These are phyloP conservation scores for Cephus spinipes DNA, from an alignment of 2,888 invertebrate species.

Conservation along the genomic window DNA sequence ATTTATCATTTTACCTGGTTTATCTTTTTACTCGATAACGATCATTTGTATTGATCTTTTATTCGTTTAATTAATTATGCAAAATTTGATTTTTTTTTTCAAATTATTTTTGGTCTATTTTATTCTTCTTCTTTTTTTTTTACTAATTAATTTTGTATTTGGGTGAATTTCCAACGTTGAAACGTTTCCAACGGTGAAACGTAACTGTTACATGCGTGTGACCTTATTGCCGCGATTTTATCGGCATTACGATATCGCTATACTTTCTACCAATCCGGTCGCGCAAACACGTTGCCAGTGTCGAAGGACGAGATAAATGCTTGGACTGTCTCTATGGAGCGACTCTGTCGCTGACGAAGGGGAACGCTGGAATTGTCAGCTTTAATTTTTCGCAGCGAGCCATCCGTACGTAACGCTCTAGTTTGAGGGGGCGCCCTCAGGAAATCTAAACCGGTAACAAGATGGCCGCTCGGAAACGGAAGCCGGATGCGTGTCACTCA, in stretches of 20 bases:
- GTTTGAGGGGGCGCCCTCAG: constrained; percentile 21
- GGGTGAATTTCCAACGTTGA: neutral
- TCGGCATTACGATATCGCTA: neutral
- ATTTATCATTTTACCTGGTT: neutral
- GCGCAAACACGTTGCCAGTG: neutral
- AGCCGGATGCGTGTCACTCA: constrained; percentile 66
- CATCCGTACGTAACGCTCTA: constrained; percentile 10
- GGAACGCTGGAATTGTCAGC: neutral
- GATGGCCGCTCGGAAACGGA: constrained; percentile 66
- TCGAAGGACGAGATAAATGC: neutral
- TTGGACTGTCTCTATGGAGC: neutral
- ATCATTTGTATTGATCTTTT: neutral
- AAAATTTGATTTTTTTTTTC: too few species aligned
- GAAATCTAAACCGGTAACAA: constrained; percentile 65
- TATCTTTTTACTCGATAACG: neutral
- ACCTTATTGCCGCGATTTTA: neutral
- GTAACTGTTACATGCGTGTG: neutral
- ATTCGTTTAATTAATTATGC: neutral
- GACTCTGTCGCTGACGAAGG: neutral
- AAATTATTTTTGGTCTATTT: neutral
- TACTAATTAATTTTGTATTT: neutral
- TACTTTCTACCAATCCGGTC: neutral
- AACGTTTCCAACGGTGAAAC: neutral
- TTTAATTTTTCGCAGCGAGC: constrained; percentile 17
- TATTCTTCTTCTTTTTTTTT: neutral